These are phyloP conservation scores for Cinclus cinclus DNA, from an alignment of 2,113 vertebrate genomes.

Conservation along the genomic window DNA sequence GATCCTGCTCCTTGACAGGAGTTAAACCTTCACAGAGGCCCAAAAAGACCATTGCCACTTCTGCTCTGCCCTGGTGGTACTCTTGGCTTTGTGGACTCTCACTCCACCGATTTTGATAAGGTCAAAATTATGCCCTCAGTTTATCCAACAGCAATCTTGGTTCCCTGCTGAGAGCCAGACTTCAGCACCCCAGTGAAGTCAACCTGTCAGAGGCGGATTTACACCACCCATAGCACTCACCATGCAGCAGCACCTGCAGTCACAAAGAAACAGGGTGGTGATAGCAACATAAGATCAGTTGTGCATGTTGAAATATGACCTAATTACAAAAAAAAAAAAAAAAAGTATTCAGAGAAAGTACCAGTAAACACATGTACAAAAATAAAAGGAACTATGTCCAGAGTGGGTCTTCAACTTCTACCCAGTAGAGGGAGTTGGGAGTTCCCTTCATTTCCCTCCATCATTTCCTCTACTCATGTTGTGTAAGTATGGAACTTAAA, in stretches of 20 bases:
- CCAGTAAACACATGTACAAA: background rate
- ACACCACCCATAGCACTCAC: background rate
- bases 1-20: background rate
- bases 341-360: background rate
- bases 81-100: background rate
- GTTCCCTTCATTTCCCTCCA: constrained; percentile 5
- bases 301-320: background rate
- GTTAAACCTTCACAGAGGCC: background rate
- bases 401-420: background rate
- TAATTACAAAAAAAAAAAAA: background rate
- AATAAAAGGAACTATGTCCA: background rate
- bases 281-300: background rate
- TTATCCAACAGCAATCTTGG: background rate
- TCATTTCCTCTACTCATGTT: background rate
- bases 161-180: background rate
- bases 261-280: background rate
- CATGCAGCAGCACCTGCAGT: background rate
- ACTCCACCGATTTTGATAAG: background rate
- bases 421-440: constrained; percentile 30
- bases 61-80: background rate
- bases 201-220: background rate
- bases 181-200: background rate
- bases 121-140: background rate
- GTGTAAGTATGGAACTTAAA: background rate
- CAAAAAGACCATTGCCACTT: background rate